Evolutionary conservation across 2,113 vertebrate species (phyloP).

Genomic region (Terrapene triunguis): DNA sequence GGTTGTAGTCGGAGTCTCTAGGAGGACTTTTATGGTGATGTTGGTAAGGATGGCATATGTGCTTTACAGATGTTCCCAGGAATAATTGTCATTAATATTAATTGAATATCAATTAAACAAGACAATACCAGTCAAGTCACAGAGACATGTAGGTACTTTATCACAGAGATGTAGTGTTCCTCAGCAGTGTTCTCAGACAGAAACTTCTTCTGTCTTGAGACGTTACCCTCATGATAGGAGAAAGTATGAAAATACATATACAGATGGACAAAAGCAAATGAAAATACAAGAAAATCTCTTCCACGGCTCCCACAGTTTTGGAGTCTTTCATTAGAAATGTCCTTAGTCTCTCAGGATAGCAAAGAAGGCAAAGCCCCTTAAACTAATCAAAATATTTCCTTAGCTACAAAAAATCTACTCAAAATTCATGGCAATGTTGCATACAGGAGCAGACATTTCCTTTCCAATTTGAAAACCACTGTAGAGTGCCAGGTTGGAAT

Average conservation of each 20-base stretch:
- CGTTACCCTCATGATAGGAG: not conserved
- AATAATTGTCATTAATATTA: not conserved
- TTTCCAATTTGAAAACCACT: slow-evolving; percentile 27
- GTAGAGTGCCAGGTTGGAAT: slow-evolving; percentile 21
- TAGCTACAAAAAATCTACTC: rapidly evolving
- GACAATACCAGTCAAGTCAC: not conserved
- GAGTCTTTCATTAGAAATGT: not conserved
- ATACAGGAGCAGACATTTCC: slow-evolving; percentile 55
- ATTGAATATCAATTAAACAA: not conserved
- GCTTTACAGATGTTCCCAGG: rapidly evolving
- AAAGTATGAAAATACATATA: not conserved
- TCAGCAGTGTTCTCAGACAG: not conserved
- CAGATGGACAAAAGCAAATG: not conserved
- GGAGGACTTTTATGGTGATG: not conserved
- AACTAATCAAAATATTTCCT: not conserved
- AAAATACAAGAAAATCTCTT: not conserved
- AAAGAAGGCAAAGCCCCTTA: not conserved
- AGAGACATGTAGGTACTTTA: not conserved
- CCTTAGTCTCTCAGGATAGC: not conserved
- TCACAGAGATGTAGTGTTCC: not conserved
- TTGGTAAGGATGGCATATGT: rapidly evolving
- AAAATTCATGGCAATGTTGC: not conserved
- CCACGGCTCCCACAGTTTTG: not conserved
- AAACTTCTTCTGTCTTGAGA: not conserved
- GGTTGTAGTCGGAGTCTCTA: rapidly evolving